phyloP scores from a whole-genome alignment of 2,797 vertebrate genomes.

The Erpetoichthys calabaricus region DNA sequence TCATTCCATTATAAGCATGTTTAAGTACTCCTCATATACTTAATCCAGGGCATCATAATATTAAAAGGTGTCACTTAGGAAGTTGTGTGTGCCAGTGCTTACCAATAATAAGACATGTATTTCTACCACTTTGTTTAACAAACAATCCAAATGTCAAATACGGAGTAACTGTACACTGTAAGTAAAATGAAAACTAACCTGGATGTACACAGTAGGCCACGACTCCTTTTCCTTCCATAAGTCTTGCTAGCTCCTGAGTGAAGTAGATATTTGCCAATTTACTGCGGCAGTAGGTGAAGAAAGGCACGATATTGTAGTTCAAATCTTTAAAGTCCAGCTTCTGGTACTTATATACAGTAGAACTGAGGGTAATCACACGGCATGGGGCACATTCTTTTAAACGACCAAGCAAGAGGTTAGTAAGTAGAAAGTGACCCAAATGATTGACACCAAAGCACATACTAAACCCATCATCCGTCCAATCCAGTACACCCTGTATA shows the following conservation, averaged over 20 bases:
- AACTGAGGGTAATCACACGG: slow-evolving; percentile 55
- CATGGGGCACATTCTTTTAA: slow-evolving; percentile 53
- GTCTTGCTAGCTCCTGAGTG: slow-evolving; percentile 51
- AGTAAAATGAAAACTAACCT: slow-evolving; percentile 32
- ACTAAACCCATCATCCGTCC: slow-evolving; percentile 61
- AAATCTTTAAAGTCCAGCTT: slow-evolving; percentile 62
- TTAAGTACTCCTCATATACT: too few species aligned
- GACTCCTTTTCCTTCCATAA: slow-evolving; percentile 50
- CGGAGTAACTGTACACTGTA: background rate
- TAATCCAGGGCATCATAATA: too few species aligned
- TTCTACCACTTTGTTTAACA: background rate
- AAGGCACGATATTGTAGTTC: slow-evolving; percentile 62
- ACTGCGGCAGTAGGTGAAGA: slow-evolving; percentile 64
- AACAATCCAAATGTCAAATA: background rate
- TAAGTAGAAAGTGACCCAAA: slow-evolving; percentile 62
- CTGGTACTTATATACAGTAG: slow-evolving; percentile 61
- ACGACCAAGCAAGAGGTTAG: slow-evolving; percentile 50
- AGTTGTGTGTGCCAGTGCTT: too few species aligned
- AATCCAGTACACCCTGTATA: slow-evolving; percentile 56
- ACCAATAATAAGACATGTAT: too few species aligned
- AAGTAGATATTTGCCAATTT: slow-evolving; percentile 68
- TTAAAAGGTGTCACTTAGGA: too few species aligned
- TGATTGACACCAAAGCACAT: slow-evolving; percentile 67
- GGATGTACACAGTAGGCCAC: slow-evolving; percentile 53
- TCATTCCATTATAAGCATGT: too few species aligned